Evolutionary conservation across 1,140 invertebrate genomes (phyloP), one percentile per base, ranked within the genome.

Genomic region (Oedothorax gibbosus): DNA sequence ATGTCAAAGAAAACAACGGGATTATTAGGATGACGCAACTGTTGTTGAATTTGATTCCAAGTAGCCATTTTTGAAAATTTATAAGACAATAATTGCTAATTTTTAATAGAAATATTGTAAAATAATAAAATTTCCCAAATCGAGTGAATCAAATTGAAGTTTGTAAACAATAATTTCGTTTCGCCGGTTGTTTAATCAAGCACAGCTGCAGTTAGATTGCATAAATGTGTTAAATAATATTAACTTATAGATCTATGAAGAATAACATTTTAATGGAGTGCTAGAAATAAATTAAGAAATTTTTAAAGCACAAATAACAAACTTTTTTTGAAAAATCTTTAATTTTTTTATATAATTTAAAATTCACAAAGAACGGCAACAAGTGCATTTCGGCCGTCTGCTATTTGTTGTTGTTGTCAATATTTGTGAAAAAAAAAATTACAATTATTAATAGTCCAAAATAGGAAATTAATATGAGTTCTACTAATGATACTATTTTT

Each of bases 41-140:
- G 96, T n/a, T 94, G 92, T 89, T 97, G 96, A 89, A 98, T 96
- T 93, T 96, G 96, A 92, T 95, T 95, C 95, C 95, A 97, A 80
- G 94, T 95, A 6, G 95, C 95, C 95, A 96, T 97, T n/a, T 12
- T 64, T 50, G n/a, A n/a, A 64, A 15, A 64, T 1, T n/a, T 20
- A 65, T 15, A 14, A n/a, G 21, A 65, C 11, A 65, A 65, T 20
- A 21, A 20, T 65, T 35, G 35, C 35, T 1, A 35, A 35, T 35
- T 35, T 35, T 35, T 35, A 35, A 5, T 35, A 35, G 1, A 35
- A 35, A 35, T 35, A 35, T 35, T 35, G 35, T 35, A 35, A 5
- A 35, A 35, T 35, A 35, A 35, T 35, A 35, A 35, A 35, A 35
- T 35, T 35, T 35, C 35, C 35, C 35, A 35, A 35, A 35, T 35